Evolutionary conservation across 64 coral and sea anemone species (phyloP).

Genomic region (Catalaphyllia jardinei): DNA sequence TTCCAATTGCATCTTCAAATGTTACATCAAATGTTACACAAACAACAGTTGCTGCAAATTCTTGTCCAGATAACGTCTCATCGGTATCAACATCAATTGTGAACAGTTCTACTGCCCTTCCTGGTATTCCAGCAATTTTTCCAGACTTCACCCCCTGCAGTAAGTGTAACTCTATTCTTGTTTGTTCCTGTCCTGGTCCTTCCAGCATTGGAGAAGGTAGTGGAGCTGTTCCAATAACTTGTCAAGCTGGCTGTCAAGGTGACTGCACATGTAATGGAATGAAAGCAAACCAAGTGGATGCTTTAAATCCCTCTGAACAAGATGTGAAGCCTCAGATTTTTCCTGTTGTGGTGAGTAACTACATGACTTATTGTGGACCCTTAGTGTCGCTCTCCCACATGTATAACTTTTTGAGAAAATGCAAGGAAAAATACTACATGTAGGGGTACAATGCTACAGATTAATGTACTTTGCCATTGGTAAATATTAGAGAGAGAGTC

Average conservation of each 20-base stretch:
- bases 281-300: neutral
- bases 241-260: constrained; percentile 1
- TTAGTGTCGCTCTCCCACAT: neutral
- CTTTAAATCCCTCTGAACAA: neutral
- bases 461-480: too few species aligned
- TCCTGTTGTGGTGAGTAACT: constrained; percentile 17
- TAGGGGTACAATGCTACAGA: too few species aligned
- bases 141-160: neutral
- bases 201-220: neutral
- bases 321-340: constrained; percentile 31
- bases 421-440: too few species aligned
- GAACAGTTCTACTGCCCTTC: neutral
- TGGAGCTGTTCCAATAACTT: neutral
- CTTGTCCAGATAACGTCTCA: neutral
- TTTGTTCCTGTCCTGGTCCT: constrained; percentile 16
- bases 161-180: constrained; percentile 38
- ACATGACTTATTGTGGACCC: neutral
- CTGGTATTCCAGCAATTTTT: neutral
- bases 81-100: neutral
- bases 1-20: neutral
- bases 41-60: neutral
- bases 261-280: neutral
- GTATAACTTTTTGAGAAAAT: too few species aligned
- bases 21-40: neutral
- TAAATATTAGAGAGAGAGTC: too few species aligned